Conservation (phyloP, 1,140 invertebrate species). For the Thrips palmi region DNA sequence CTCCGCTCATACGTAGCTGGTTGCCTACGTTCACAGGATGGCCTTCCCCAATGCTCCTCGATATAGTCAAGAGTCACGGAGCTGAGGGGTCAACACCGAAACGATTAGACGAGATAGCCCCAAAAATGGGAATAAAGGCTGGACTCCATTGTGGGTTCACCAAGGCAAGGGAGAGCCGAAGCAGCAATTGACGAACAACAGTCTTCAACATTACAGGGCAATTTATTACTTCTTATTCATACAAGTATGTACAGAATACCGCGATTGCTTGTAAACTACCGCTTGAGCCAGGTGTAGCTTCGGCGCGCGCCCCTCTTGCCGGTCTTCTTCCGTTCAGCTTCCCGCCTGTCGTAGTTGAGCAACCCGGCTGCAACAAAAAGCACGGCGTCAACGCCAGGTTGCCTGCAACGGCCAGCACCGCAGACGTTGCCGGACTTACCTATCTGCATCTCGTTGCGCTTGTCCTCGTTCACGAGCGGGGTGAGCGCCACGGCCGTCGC, state of each 20-base stretch:
- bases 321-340: slow-evolving; percentile 79
- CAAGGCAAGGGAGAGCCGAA: too few species aligned
- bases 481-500: slow-evolving; percentile 60
- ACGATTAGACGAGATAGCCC: too few species aligned
- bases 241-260: slow-evolving; percentile 19
- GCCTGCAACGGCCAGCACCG: neutral
- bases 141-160: too few species aligned
- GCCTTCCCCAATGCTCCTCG: too few species aligned
- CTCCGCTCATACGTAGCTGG: too few species aligned
- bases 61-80: too few species aligned
- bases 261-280: too few species aligned
- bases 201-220: too few species aligned
- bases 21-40: too few species aligned
- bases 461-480: slow-evolving; percentile 60
- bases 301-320: slow-evolving; percentile 80
- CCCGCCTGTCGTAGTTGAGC: slow-evolving; percentile 60
- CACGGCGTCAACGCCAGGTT: neutral
- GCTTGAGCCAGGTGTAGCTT: slow-evolving; percentile 86
- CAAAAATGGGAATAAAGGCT: too few species aligned
- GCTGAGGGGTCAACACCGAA: too few species aligned
- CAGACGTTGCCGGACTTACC: slow-evolving; percentile 31
- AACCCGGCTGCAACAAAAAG: slow-evolving; percentile 50
- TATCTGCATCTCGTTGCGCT: slow-evolving; percentile 69
- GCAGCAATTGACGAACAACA: too few species aligned
- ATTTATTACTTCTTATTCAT: neutral